Conservation (phyloP, 2,797 vertebrate species). For the Leptoclinus maculatus region DNA sequence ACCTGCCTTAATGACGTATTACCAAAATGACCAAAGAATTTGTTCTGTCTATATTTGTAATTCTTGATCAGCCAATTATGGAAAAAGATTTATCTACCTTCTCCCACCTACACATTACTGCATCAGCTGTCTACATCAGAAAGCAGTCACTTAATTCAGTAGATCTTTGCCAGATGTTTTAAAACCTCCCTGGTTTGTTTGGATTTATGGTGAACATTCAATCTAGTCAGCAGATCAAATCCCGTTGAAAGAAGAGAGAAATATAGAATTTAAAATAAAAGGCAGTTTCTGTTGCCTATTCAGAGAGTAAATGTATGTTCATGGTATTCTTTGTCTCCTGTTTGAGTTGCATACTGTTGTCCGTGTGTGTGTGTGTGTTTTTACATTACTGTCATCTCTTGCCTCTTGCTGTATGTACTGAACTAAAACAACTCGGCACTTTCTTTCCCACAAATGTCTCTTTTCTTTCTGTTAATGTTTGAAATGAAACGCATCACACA, state of each 20-base stretch:
- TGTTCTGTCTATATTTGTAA: conserved; percentile 34
- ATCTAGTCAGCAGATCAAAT: neutral
- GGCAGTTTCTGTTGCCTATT: neutral
- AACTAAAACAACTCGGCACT: conserved; percentile 42
- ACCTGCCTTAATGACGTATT: conserved; percentile 48
- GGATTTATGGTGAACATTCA: neutral
- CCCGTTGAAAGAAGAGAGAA: conserved; percentile 12
- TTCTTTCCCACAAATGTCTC: conserved; percentile 18
- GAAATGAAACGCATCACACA: conserved; percentile 35
- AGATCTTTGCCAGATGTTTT: neutral
- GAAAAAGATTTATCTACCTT: conserved; percentile 7
- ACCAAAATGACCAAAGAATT: conserved; percentile 50
- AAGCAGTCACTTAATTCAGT: neutral
- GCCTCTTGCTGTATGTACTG: conserved; percentile 37
- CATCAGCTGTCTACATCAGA: neutral
- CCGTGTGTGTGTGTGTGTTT: conserved; percentile 8
- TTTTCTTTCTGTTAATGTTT: conserved; percentile 20
- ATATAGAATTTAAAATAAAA: neutral
- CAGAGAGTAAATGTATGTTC: neutral
- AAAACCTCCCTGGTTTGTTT: conserved; percentile 9
- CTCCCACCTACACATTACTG: neutral
- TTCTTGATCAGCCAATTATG: conserved; percentile 15
- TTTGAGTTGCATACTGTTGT: neutral
- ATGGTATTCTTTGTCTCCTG: neutral
- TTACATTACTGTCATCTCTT: conserved; percentile 19